Evolutionary conservation across 2,888 invertebrate genomes (phyloP).

Genomic region (Heliconius aoede): DNA sequence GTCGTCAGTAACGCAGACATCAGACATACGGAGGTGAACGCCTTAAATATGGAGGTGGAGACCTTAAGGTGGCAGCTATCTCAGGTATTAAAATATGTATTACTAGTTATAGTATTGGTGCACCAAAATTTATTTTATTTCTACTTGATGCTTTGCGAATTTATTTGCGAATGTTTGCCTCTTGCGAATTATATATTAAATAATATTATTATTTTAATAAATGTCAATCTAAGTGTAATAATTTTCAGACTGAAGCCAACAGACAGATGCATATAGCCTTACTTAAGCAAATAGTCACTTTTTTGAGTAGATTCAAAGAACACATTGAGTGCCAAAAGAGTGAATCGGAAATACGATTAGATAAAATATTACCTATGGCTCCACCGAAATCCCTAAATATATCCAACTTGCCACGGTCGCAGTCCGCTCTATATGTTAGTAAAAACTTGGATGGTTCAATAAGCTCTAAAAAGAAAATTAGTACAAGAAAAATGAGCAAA

Average conservation of each 20-base stretch:
- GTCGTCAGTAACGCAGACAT: slow-evolving; percentile 56
- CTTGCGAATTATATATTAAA: not conserved
- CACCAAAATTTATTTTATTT: slow-evolving; percentile 54
- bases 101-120: slow-evolving; percentile 54
- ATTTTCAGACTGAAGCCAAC: slow-evolving; percentile 86
- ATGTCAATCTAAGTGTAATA: slow-evolving; percentile 56
- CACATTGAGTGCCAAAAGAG: slow-evolving; percentile 81
- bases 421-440: slow-evolving; percentile 74
- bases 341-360: slow-evolving; percentile 55
- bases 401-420: slow-evolving; percentile 71
- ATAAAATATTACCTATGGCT: slow-evolving; percentile 52
- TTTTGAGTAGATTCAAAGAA: slow-evolving; percentile 87
- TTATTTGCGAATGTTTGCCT: too few species aligned
- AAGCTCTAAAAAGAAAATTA: slow-evolving; percentile 65
- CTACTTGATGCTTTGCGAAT: slow-evolving; percentile 38
- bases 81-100: slow-evolving; percentile 80
- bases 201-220: slow-evolving; percentile 18
- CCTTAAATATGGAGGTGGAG: slow-evolving; percentile 86
- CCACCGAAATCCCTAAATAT: slow-evolving; percentile 59
- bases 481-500: slow-evolving; percentile 74
- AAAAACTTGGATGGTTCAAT: slow-evolving; percentile 66
- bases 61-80: slow-evolving; percentile 89
- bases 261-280: slow-evolving; percentile 89
- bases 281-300: slow-evolving; percentile 88
- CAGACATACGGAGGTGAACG: slow-evolving; percentile 71